These are phyloP conservation scores for Glandiceps talaboti DNA, from an alignment of 53 echinoderm and acorn worm genomes.

Conservation along the genomic window DNA sequence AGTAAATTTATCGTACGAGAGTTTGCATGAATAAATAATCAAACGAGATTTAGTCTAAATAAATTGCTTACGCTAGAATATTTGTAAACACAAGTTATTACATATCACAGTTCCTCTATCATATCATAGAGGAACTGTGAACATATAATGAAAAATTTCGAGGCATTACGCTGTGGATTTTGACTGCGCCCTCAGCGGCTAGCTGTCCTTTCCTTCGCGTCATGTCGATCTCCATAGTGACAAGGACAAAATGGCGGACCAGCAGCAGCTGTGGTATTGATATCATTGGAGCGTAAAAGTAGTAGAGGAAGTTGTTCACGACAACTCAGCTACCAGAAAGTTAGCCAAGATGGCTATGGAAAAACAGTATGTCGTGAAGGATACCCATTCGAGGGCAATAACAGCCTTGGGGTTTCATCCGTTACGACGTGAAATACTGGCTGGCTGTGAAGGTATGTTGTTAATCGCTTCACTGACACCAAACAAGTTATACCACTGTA, in stretches of 20 bases:
- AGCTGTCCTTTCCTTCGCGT: neutral
- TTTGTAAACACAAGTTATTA: too few species aligned
- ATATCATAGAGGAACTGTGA: too few species aligned
- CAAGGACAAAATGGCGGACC: neutral
- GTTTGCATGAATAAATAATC: too few species aligned
- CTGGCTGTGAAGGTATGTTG: conserved; percentile 74
- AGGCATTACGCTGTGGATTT: too few species aligned
- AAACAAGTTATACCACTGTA: too few species aligned
- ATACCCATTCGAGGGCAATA: conserved; percentile 74
- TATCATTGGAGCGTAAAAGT: neutral
- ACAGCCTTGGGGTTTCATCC: conserved; percentile 91
- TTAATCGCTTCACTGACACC: too few species aligned
- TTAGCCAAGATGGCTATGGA: conserved; percentile 85
- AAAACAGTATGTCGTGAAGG: conserved; percentile 73
- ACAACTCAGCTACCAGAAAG: neutral
- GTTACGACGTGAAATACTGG: conserved; percentile 70
- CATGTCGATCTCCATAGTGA: neutral
- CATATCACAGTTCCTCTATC: too few species aligned
- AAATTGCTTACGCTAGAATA: too few species aligned
- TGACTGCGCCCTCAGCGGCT: neutral
- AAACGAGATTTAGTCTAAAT: too few species aligned
- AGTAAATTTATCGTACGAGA: too few species aligned
- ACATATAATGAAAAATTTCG: too few species aligned
- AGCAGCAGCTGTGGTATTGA: neutral
- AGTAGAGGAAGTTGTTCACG: neutral